These are phyloP conservation scores for Belonocnema kinseyi DNA, from an alignment of 1,140 invertebrate genomes.

Conservation along the genomic window DNA sequence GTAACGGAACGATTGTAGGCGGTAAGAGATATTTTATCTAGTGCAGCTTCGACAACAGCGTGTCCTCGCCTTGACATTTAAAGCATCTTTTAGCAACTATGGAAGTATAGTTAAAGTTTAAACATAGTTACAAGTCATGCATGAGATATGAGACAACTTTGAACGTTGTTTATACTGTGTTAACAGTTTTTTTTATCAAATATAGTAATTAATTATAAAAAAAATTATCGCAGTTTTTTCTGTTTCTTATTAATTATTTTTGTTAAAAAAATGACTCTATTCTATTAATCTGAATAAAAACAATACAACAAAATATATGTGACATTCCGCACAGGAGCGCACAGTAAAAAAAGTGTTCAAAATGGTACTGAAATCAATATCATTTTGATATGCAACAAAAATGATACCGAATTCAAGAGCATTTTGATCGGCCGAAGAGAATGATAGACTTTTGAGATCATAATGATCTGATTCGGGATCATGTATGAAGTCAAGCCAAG, in stretches of 20 bases:
- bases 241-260: background rate
- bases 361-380: too few relatives aligned
- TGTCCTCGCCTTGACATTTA: constrained; percentile 65
- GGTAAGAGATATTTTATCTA: constrained; percentile 1
- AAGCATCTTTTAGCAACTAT: constrained; percentile 55
- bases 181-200: background rate
- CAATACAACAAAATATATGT: too few relatives aligned
- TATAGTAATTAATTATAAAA: background rate
- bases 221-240: background rate
- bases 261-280: too few relatives aligned
- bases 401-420: too few relatives aligned
- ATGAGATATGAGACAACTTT: background rate
- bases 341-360: too few relatives aligned
- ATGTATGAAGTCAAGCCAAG: too few relatives aligned
- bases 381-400: too few relatives aligned
- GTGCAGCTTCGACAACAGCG: constrained; percentile 32
- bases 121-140: background rate
- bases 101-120: constrained; percentile 38
- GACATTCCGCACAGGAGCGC: too few relatives aligned
- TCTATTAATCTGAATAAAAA: too few relatives aligned
- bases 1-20: constrained; percentile 28
- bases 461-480: too few relatives aligned
- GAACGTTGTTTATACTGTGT: background rate
- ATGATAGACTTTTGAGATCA: too few relatives aligned
- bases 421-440: too few relatives aligned